Percentiles rank a stretch among this genome's conserved stretches.
phyloP scores from a whole-genome alignment of 2,888 invertebrate species.

The Globia sparganii region DNA sequence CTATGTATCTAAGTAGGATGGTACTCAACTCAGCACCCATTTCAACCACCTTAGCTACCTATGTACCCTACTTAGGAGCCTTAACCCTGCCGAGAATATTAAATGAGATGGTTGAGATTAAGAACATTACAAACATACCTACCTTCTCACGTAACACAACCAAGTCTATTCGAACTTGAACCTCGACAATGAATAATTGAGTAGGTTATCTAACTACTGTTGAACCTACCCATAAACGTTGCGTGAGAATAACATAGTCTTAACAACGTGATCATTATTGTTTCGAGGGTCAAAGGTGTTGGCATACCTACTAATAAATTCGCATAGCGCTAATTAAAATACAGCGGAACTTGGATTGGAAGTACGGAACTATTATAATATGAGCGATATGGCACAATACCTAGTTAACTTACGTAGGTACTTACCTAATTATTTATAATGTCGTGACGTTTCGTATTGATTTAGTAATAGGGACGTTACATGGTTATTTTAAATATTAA shows the following conservation, averaged over 20 bases:
- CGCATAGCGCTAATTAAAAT: constrained; percentile 54
- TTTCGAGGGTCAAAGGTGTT: constrained; percentile 79
- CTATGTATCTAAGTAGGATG: too few relatives aligned
- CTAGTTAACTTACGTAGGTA: background rate
- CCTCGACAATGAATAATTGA: constrained; percentile 75
- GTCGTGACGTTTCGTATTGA: background rate
- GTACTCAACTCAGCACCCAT: background rate
- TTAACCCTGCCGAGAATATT: background rate
- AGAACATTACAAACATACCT: background rate
- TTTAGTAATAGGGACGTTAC: background rate
- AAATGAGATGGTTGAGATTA: background rate
- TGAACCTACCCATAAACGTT: constrained; percentile 70
- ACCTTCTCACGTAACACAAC: background rate
- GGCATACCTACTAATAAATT: constrained; percentile 47
- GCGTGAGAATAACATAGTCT: constrained; percentile 79
- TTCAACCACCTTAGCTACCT: background rate
- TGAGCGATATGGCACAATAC: constrained; percentile 1
- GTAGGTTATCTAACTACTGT: constrained; percentile 46
- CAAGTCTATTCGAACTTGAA: constrained; percentile 68
- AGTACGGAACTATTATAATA: constrained; percentile 43
- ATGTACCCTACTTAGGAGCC: background rate
- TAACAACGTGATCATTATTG: constrained; percentile 80
- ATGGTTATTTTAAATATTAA: background rate
- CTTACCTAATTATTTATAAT: background rate
- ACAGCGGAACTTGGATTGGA: constrained; percentile 37